phyloP scores from a whole-genome alignment of 1,140 invertebrate genomes.

The Vanessa atalanta region DNA sequence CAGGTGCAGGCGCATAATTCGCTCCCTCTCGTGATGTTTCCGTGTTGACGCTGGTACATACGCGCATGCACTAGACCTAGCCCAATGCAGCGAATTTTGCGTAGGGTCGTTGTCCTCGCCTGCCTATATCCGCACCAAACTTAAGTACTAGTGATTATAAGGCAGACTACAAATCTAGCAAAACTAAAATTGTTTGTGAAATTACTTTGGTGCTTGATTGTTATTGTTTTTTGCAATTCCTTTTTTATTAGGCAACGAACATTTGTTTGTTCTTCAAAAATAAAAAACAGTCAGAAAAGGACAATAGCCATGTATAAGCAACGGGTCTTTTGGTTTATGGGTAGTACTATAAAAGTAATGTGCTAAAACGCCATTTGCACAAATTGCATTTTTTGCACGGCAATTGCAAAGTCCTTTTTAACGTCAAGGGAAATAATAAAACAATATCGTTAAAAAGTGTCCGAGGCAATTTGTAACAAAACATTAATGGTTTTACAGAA shows the following conservation, averaged over 20 bases:
- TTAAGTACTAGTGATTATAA: conserved; percentile 41
- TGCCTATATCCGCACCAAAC: conserved; percentile 66
- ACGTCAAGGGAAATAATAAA: conserved; percentile 31
- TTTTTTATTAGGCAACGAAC: conserved; percentile 52
- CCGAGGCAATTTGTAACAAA: conserved; percentile 37
- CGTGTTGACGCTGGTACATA: conserved; percentile 72
- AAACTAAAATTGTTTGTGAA: conserved; percentile 18
- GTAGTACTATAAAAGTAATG: conserved; percentile 45
- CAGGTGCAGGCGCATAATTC: conserved; percentile 53
- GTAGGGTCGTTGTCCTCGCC: conserved; percentile 79
- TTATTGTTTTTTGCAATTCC: conserved; percentile 37
- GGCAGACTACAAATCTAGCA: conserved; percentile 15
- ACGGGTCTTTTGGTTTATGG: conserved; percentile 53
- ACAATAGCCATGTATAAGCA: conserved; percentile 48
- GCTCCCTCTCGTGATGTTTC: conserved; percentile 67
- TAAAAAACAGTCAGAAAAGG: conserved; percentile 36
- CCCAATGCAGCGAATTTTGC: conserved; percentile 82
- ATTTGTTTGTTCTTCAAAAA: conserved; percentile 43
- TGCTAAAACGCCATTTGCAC: conserved; percentile 66
- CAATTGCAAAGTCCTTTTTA: conserved; percentile 53
- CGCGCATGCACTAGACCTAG: conserved; percentile 79
- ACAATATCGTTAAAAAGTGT: conserved; percentile 45
- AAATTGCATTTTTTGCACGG: conserved; percentile 60
- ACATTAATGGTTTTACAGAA: conserved; percentile 23
- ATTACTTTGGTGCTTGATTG: conserved; percentile 9